These are phyloP conservation scores for Rhabditophanes sp. DNA, from an alignment of 2,888 invertebrate species.

Conservation along the genomic window DNA sequence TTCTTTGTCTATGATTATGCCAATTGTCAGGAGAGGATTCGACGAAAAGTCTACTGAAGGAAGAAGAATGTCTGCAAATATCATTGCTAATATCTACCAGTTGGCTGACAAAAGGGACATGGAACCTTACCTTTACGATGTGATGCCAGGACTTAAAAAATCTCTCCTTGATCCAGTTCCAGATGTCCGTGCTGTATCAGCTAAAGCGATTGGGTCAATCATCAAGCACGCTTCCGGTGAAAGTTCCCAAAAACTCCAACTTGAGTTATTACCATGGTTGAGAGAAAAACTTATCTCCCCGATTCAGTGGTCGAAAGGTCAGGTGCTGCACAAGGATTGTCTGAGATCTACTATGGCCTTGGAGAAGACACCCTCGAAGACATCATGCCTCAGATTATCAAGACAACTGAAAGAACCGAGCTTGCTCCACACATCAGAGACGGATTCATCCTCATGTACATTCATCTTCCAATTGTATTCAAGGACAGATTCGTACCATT, in stretches of 20 bases:
- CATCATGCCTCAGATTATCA: slow-evolving; percentile 62
- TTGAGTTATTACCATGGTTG: slow-evolving; percentile 70
- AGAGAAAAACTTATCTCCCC: slow-evolving; percentile 93
- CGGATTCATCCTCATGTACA: slow-evolving; percentile 99
- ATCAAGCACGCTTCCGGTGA: slow-evolving; percentile 18
- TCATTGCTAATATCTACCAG: slow-evolving; percentile 98
- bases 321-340: slow-evolving; percentile 68
- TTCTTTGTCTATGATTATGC: slow-evolving; percentile 94
- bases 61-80: slow-evolving; percentile 95
- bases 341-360: slow-evolving; percentile 45
- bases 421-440: slow-evolving; percentile 76
- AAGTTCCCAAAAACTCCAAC: slow-evolving; percentile 10
- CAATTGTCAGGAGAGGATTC: slow-evolving; percentile 90
- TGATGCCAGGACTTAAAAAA: slow-evolving; percentile 86
- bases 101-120: slow-evolving; percentile 95
- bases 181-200: slow-evolving; percentile 82
- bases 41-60: slow-evolving; percentile 93
- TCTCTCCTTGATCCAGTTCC: slow-evolving; percentile 93
- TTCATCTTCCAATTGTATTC: slow-evolving; percentile 94
- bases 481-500: slow-evolving; percentile 85
- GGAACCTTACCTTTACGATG: slow-evolving; percentile 80
- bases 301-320: slow-evolving; percentile 77
- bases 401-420: slow-evolving; percentile 38
- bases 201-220: no score
- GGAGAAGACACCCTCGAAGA: slow-evolving; percentile 84